Base-by-base conservation (phyloP, 92 coral and sea anemone species). In the Paragorgia papillata region DNA sequence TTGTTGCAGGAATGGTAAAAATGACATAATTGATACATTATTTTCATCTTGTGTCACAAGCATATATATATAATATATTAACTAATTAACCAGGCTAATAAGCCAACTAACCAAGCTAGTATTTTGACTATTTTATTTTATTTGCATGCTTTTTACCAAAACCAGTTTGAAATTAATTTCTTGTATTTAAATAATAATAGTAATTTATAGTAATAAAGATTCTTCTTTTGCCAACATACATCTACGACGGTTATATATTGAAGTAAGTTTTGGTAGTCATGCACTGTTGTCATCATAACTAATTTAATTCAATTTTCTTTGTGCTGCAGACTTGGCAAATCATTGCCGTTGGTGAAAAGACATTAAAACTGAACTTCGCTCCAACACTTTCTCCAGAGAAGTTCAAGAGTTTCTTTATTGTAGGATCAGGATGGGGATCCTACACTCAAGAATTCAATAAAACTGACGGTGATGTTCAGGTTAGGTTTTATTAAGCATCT, bases 351-450 rank as follows among this genome's bases (percentile, higher is more conserved):
- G 97, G 86, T 9, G 64, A 86, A 24, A 40, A 83, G 29, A 75
- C 80, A 54, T 60, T 91, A 50, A 84, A 66, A 62, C 86, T 91
- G 30, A 81, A 90, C 62, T 91, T 91, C 62, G 92, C 90, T 21
- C 97, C 97, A 9, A 92, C 89, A 32, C 51, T 84, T n/a, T 57
- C 64, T 43, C 82, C 71, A 60, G 79, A 81, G 12, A 63, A 84
- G 13, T 91, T 91, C 83, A 84, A 87, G 28, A 88, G 93, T 12
- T 91, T 91, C 76, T 91, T 91, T 44, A 89, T 91, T 60, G 89
- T 89, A 3, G 91, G 88, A 2, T 76, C 91, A 3, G 88, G 91
- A 22, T 91, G 97, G 97, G 97, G 97, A 30, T 88, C 90, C 70
- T 91, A 85, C 81, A 73, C 34, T 26, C 97, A 91, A 83, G 84